Conservation (phyloP, 2,888 invertebrate species). For the Embidobia sp. region DNA sequence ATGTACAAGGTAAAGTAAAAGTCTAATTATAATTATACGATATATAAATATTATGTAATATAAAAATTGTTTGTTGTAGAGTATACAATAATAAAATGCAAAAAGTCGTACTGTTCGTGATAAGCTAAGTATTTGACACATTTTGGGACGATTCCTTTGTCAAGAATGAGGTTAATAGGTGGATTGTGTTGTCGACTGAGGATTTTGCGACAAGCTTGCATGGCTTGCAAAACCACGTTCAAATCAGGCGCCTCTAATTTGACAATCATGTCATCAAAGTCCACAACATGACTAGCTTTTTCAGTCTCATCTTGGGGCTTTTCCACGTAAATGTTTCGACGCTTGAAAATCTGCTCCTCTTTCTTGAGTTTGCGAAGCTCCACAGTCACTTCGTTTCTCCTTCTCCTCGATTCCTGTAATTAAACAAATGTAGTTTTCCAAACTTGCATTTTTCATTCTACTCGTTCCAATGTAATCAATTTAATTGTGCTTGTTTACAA, state of each 20-base stretch:
- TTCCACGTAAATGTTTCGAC: conserved; percentile 95
- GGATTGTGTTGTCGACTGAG: conserved; percentile 94
- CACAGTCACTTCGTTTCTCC: conserved; percentile 93
- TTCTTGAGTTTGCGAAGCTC: conserved; percentile 96
- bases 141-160: conserved; percentile 91
- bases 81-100: conserved; percentile 79
- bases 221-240: conserved; percentile 86
- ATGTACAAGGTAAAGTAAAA: conserved; percentile 5
- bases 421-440: conserved; percentile 1
- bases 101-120: conserved; percentile 86
- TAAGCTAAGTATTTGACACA: conserved; percentile 89
- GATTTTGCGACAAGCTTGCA: conserved; percentile 92
- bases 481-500: not conserved
- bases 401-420: conserved; percentile 91
- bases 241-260: conserved; percentile 87
- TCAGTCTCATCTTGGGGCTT: no score
- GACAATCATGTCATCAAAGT: conserved; percentile 88
- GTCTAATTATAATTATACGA: no score
- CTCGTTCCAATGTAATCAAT: not conserved
- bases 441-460: no score
- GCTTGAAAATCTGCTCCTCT: conserved; percentile 95
- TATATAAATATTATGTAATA: no score
- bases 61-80: not conserved
- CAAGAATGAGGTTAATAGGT: conserved; percentile 93
- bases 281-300: no score